Base-by-base conservation (phyloP, 2,888 invertebrate genomes). In the Bombylius major region DNA sequence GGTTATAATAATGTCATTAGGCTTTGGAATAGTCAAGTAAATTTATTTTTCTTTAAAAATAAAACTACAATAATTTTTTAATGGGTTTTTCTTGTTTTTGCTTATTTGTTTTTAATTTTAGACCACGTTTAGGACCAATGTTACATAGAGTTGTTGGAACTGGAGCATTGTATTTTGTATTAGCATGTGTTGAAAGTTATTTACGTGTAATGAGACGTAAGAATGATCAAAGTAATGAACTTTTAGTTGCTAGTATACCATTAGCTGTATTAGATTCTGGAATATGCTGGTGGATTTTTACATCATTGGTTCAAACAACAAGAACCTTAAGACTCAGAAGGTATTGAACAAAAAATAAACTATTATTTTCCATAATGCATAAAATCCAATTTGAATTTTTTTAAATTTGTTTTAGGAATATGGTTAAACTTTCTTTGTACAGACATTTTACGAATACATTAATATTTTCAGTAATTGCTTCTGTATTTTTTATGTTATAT, bases 251-350 rank as follows among this genome's bases (percentile, higher is more conserved):
- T 1, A 85, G 85, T 60, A 85, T 94, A 60, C 94, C 94, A 14
- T 77, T 96, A 57, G 90, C 93, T 34, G 80, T 94, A 45, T 75
- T 92, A 36, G 93, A 91, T 75, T 81, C 85, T 68, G 82, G 88
- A 69, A 89, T 96, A 67, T 94, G 91, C 69, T 96, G 93, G 90
- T 94, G 94, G 93, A 92, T 93, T 64, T 89, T 89, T 69, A 86
- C 86, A 4, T 86, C 87, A 13, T 79, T 96, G 54, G 86, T 94
- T 14, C 87, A 89, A 70, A 96, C 96, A 1, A 94, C 90, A 64
- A 77, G 95, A 62, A 93, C 94, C 1, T 76, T 96, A 60, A 80
- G 93, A 64, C 77, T 97, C 57, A 77, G 95, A 65, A 80, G 84
- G 84, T 83, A 59, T 45, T 5, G 5, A 14, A 14, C 7, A 39